Evolutionary conservation across 2,888 invertebrate genomes (phyloP), one percentile per base, ranked within the genome.

Genomic region (Euplexia lucipara): DNA sequence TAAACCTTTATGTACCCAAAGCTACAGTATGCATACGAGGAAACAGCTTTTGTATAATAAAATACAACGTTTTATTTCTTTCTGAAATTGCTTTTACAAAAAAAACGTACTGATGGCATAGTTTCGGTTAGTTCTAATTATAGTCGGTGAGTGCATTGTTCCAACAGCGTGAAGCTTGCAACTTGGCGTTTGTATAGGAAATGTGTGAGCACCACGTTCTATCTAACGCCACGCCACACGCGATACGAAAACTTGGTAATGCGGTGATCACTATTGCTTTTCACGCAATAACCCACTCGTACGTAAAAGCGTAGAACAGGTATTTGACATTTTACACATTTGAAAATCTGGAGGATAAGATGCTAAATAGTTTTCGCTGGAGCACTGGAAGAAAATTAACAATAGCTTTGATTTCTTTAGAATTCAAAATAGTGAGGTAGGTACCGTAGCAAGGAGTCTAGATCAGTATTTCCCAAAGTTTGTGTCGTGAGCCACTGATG

Each of bases 141-240:
- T 61, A 47, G 35, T 37, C 42, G 5, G 52, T 53, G 53, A 70
- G 42, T 63, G 42, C 71, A 70, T 70, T 63, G 63, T 63, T 41
- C 37, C 26, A n/a, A 49, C 53, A 48, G 20, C 63, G 20, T 49
- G n/a, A 9, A 52, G 34, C 59, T 60, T 7, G 30, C 45, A 51
- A 59, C 32, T 48, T 62, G 41, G 53, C 14, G 47, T 53, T 42
- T 49, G 26, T 44, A 18, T 45, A 60, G 62, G 26, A 69, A 49
- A 63, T 70, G 32, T 70, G 52, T 32, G 35, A 48, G 32, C 37
- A 47, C 57, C 56, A 45, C 51, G 26, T 41, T 37, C 41, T 56
- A 52, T 71, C 51, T 41, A 64, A 47, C 47, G 22, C 51, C 32
- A 47, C 26, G 26, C 20, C 39, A 35, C 72, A 71, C 70, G 51